Conservation (phyloP, 2,888 invertebrate genomes). For the Micoletzkya japonica region DNA sequence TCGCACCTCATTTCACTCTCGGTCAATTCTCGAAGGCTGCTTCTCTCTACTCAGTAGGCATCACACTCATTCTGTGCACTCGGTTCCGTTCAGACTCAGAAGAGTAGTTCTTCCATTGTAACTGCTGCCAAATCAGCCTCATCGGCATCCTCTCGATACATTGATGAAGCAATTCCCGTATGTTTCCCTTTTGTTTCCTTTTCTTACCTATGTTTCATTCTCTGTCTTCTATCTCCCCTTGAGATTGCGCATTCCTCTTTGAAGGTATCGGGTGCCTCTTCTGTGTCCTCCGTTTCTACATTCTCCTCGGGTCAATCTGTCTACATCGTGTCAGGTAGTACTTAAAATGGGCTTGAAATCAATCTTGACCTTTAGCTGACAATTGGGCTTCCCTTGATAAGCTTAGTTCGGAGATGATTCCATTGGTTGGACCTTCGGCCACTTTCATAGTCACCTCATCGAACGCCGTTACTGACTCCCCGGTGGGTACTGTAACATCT, state of each 20-base stretch:
- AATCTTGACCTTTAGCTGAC: constrained; percentile 24
- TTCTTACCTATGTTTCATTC: neutral
- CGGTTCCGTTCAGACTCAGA: constrained; percentile 34
- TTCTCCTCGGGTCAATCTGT: constrained; percentile 34
- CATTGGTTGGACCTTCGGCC: constrained; percentile 34
- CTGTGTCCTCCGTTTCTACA: constrained; percentile 33
- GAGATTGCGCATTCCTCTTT: neutral
- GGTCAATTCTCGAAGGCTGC: constrained; percentile 33
- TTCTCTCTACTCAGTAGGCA: constrained; percentile 17
- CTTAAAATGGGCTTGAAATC: neutral
- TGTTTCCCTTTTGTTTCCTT: neutral
- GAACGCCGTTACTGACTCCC: constrained; percentile 34
- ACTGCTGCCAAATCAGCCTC: constrained; percentile 38
- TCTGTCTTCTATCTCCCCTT: constrained; percentile 21
- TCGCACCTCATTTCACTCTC: constrained; percentile 47
- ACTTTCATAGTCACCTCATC: constrained; percentile 38
- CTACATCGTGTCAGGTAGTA: constrained; percentile 39
- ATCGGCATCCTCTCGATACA: constrained; percentile 36
- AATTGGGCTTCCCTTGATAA: constrained; percentile 42
- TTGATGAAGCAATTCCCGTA: constrained; percentile 37
- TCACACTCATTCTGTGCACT: neutral
- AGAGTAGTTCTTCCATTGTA: constrained; percentile 35
- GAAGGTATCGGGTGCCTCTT: constrained; percentile 33
- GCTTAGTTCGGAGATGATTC: constrained; percentile 36
- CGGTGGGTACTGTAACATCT: neutral